Evolutionary conservation across 2,113 vertebrate genomes (phyloP).

Genomic region (Sula dactylatra): DNA sequence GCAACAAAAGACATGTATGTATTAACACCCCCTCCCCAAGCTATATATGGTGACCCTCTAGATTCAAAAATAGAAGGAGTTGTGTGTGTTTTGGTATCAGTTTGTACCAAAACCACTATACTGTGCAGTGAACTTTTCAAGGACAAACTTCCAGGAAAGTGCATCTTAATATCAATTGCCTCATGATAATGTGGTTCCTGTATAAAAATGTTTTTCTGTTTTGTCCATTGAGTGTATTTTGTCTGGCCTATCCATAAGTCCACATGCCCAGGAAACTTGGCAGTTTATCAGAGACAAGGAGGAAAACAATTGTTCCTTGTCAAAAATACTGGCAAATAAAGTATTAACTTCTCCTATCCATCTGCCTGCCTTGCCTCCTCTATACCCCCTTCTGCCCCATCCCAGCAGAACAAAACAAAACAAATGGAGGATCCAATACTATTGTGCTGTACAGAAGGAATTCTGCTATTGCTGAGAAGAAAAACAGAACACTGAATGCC

Average conservation of each 20-base stretch:
- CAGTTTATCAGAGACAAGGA: background rate
- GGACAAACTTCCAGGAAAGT: background rate
- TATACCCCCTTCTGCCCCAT: background rate
- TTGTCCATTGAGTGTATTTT: background rate
- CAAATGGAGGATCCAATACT: background rate
- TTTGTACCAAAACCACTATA: background rate
- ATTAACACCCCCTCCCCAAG: rapidly evolving
- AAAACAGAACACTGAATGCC: background rate
- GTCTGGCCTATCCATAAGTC: background rate
- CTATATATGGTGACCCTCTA: background rate
- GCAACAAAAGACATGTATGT: background rate
- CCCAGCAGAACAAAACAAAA: background rate
- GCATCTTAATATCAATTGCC: background rate
- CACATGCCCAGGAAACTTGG: background rate
- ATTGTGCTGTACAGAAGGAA: background rate
- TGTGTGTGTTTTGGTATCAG: background rate
- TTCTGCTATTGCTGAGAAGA: background rate
- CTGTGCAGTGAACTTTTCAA: background rate
- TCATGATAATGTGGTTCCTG: background rate
- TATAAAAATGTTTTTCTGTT: background rate
- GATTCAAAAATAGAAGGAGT: background rate
- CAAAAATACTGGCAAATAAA: background rate
- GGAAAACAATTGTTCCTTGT: background rate
- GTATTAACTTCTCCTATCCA: background rate
- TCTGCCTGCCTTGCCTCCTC: background rate